These are phyloP conservation scores for Philopedon plagiatum DNA, from an alignment of 2,888 invertebrate species.

Conservation along the genomic window DNA sequence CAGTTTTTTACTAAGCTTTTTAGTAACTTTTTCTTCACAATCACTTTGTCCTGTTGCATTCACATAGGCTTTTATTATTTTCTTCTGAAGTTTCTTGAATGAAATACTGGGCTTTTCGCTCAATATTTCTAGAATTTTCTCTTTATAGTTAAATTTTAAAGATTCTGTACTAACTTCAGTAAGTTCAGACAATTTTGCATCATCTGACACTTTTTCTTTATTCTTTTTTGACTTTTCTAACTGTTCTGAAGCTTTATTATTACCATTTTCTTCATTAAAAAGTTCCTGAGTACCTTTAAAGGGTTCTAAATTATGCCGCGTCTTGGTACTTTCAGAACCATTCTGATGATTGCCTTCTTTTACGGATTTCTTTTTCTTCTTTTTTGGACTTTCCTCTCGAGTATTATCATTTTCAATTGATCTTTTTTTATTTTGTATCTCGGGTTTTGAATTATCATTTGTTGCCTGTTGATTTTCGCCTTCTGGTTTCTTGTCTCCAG, in stretches of 20 bases:
- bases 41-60: slow-evolving; percentile 68
- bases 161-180: background rate
- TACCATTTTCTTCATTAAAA: background rate
- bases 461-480: background rate
- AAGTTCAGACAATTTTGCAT: background rate
- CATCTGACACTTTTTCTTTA: slow-evolving; percentile 61
- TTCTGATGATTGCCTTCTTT: slow-evolving; percentile 57
- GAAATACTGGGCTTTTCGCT: slow-evolving; percentile 76
- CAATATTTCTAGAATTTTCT: slow-evolving; percentile 59
- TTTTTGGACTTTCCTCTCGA: slow-evolving; percentile 67
- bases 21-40: slow-evolving; percentile 75
- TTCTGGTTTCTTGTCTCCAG: slow-evolving; percentile 23
- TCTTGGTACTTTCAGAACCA: background rate
- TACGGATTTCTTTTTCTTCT: slow-evolving; percentile 69
- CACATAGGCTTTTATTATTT: slow-evolving; percentile 78
- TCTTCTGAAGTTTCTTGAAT: slow-evolving; percentile 82
- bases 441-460: background rate
- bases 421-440: background rate
- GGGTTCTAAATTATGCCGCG: slow-evolving; percentile 4
- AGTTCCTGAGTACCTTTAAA: slow-evolving; percentile 14
- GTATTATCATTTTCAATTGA: slow-evolving; percentile 37
- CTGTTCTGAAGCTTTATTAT: background rate
- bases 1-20: slow-evolving; percentile 81
- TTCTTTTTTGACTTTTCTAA: slow-evolving; percentile 57
- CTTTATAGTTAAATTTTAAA: slow-evolving; percentile 56